Evolutionary conservation across 1,140 invertebrate species (phyloP), one percentile per base, ranked within the genome.

Genomic region (Eulimnadia texana): DNA sequence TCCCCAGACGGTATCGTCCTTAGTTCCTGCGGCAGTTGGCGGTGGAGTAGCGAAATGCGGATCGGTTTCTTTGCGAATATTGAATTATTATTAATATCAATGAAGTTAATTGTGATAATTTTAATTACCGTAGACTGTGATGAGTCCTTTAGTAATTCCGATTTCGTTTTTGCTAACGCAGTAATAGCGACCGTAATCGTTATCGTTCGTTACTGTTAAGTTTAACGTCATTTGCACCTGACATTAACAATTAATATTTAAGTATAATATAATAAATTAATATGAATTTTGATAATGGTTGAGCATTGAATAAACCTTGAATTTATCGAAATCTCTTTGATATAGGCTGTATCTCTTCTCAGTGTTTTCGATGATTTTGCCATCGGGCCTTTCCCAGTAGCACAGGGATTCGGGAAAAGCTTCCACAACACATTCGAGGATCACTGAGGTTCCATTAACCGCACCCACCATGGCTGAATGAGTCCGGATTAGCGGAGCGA

Each of bases 161-260:
- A 88, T 72, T 65, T 85, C 84, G 71, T 93, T 93, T 69, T 87
- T 90, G 23, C 81, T 84, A 50, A 90, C 81, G 69, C 90, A 94
- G 66, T 85, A 80, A 70, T 92, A 94, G 47, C 78, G 75, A 11
- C 85, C 79, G 61, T 77, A 70, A 81, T 94, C 89, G 51, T 52
- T 68, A 13, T 76, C 71, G 22, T 74, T 76, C 22, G 90, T 71
- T 54, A 80, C 78, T 0, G 78, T 81, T 23, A 93, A 82, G 57
- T 84, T 87, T 42, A 93, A 70, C 47, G 80, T 79, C 85, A 90
- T 90, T 16, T 68, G 67, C 16, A 67, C 57, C 70, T 71, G 56
- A 16, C 11, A 19, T 50, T 50, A n/a, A 11, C 22, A 3, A n/a
- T 50, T 50, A 62, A 68, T 77, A 60, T 24, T 24, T 52, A 71